These are phyloP conservation scores for Argopecten irradians DNA, from an alignment of 1,140 invertebrate species.

Conservation along the genomic window DNA sequence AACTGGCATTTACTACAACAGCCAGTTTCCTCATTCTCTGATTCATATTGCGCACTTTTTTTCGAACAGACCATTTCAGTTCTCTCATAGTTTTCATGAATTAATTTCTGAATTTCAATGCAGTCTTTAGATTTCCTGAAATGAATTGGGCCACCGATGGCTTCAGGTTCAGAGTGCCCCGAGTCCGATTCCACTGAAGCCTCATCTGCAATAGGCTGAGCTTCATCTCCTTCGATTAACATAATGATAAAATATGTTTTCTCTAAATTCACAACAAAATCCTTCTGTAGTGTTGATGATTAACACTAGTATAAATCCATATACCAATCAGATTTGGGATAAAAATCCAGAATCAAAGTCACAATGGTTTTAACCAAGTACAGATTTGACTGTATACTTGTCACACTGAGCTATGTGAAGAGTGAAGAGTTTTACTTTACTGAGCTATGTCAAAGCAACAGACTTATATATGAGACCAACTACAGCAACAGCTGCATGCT, in stretches of 20 bases:
- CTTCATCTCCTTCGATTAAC: neutral
- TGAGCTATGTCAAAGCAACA: too few species aligned
- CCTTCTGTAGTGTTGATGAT: neutral
- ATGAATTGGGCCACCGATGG: neutral
- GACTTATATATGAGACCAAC: too few species aligned
- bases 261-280: neutral
- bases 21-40: neutral
- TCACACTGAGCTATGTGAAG: neutral
- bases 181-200: neutral
- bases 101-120: neutral
- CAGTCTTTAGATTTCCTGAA: neutral
- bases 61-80: neutral
- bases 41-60: neutral
- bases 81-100: neutral
- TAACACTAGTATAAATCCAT: neutral
- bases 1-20: neutral
- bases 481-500: neutral
- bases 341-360: neutral
- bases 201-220: neutral
- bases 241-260: neutral
- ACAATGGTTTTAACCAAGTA: neutral
- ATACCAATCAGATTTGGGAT: neutral
- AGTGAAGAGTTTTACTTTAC: neutral
- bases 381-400: neutral
- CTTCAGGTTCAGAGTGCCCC: neutral